Evolutionary conservation across 2,113 vertebrate genomes (phyloP).

Genomic region (Brienomyrus longianalis): DNA sequence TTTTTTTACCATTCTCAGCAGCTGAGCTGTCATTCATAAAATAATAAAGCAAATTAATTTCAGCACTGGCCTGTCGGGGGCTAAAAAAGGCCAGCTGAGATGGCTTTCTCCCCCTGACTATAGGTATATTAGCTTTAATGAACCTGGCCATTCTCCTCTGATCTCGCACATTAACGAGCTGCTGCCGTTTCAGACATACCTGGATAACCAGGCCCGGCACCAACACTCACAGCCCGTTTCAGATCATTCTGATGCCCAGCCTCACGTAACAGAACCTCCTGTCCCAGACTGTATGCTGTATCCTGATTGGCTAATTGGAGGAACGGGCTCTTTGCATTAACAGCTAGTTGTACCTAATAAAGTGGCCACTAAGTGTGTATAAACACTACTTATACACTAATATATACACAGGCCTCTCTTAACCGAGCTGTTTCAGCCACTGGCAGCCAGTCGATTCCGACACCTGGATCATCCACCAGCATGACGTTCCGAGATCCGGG

Average conservation of each 20-base stretch:
- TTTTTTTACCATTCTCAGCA: slow-evolving; percentile 25
- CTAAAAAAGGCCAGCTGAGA: not conserved
- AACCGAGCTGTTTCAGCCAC: not conserved
- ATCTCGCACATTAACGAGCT: not conserved
- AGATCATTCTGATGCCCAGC: not conserved
- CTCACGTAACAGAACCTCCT: not conserved
- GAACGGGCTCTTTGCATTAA: not conserved
- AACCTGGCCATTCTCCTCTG: not conserved
- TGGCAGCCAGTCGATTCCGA: not conserved
- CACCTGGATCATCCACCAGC: not conserved
- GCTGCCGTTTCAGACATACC: not conserved
- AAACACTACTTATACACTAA: not conserved
- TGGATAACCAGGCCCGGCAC: not conserved
- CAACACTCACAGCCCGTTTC: not conserved
- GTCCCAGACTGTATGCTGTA: not conserved
- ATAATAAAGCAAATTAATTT: slow-evolving; percentile 46
- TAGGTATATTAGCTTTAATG: not conserved
- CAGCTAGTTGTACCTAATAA: not conserved
- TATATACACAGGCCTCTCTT: not conserved
- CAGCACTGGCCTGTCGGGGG: slow-evolving; percentile 12
- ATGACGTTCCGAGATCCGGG: not conserved
- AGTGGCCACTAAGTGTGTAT: not conserved
- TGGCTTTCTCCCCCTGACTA: not conserved
- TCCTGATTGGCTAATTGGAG: not conserved
- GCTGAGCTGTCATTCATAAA: slow-evolving; percentile 42